Percentiles rank a stretch among this genome's conserved stretches.
Conservation (phyloP, 2,797 vertebrate species). For the Gadopsis marmoratus region DNA sequence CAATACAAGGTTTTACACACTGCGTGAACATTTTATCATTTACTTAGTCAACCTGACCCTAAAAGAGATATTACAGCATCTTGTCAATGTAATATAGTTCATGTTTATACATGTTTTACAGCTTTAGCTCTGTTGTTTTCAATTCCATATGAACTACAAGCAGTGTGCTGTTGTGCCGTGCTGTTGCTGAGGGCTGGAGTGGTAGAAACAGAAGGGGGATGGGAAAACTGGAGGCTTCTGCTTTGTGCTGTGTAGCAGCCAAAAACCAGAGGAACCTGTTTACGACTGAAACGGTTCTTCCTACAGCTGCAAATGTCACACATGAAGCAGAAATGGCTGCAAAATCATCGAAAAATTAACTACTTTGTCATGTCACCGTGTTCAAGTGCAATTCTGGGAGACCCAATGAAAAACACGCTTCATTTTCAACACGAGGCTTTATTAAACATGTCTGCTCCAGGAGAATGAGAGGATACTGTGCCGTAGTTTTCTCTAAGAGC, state of each 20-base stretch:
- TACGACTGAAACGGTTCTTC: constrained; percentile 28
- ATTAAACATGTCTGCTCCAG: constrained; percentile 61
- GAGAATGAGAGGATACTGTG: constrained; percentile 49
- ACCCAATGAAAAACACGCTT: not conserved
- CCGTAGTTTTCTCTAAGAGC: constrained; percentile 60
- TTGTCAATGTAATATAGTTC: not conserved
- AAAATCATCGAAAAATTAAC: not conserved
- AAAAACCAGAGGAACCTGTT: constrained; percentile 67
- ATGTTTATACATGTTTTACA: constrained; percentile 44
- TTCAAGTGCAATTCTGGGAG: not conserved
- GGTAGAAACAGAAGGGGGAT: constrained; percentile 52
- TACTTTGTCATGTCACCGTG: not conserved
- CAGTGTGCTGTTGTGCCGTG: constrained; percentile 25
- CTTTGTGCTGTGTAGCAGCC: constrained; percentile 28
- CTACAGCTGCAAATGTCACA: not conserved
- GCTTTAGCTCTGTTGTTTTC: constrained; percentile 32
- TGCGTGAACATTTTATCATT: not conserved
- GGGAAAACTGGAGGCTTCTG: constrained; percentile 44
- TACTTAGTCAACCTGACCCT: constrained; percentile 6
- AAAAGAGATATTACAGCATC: not conserved
- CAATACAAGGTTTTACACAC: constrained; percentile 24
- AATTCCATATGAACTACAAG: constrained; percentile 33
- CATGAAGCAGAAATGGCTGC: constrained; percentile 4
- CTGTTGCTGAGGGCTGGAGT: constrained; percentile 38
- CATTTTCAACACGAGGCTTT: constrained; percentile 53